phyloP scores from a whole-genome alignment of 2,888 invertebrate species.

The Thelaira solivaga region DNA sequence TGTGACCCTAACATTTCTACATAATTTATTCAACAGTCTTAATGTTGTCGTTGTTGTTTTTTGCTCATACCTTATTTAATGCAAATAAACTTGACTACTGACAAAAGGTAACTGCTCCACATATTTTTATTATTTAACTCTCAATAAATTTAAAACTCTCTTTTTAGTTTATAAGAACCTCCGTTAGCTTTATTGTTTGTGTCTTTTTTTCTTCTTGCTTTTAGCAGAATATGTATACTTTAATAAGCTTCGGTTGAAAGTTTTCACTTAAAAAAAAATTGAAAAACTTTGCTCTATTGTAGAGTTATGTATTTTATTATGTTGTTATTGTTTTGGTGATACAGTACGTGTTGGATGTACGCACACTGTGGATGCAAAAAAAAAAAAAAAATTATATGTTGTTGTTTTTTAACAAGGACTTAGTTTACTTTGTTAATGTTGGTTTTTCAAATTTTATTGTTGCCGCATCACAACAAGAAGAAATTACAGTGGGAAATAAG shows the following conservation, averaged over 20 bases:
- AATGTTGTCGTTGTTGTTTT: not conserved
- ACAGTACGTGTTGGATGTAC: not conserved
- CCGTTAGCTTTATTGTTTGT: not conserved
- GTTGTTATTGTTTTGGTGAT: not conserved
- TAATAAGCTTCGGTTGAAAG: conserved; percentile 27
- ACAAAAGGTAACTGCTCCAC: conserved; percentile 48
- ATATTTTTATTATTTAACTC: conserved; percentile 11
- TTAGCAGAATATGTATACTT: conserved; percentile 9
- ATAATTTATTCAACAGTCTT: conserved; percentile 61
- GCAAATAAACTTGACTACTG: conserved; percentile 36
- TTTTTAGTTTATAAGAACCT: not conserved
- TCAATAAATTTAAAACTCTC: not conserved
- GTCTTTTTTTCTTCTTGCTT: not conserved
- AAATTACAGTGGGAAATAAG: conserved; percentile 21
- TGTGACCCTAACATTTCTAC: conserved; percentile 58
- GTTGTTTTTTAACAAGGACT: conserved; percentile 35
- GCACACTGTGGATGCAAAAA: not conserved
- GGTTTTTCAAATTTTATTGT: not conserved
- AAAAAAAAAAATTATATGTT: too few relatives aligned
- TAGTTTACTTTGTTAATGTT: conserved; percentile 11
- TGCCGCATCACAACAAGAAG: not conserved
- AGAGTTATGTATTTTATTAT: conserved; percentile 1
- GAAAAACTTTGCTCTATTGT: not conserved
- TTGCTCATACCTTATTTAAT: not conserved
- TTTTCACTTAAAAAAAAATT: conserved; percentile 9